phyloP scores from a whole-genome alignment of 2,113 vertebrate genomes.

The Phylloscopus whistleri region DNA sequence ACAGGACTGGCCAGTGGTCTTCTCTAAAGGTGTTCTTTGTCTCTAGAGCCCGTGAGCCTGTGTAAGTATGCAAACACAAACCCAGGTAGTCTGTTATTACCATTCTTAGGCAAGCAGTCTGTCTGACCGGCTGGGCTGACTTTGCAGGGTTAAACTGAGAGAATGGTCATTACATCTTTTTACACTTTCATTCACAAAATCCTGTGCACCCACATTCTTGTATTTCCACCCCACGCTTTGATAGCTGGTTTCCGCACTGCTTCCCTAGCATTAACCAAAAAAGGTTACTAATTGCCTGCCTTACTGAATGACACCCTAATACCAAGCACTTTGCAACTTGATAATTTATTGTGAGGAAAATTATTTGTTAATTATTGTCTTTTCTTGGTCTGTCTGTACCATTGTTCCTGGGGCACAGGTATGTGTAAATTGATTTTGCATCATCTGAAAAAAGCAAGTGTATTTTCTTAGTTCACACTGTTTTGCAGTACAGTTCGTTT shows the following conservation, averaged over 20 bases:
- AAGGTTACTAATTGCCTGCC: background rate
- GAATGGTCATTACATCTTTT: conserved; percentile 30
- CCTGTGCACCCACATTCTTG: conserved; percentile 13
- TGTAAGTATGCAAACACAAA: background rate
- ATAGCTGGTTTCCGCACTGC: background rate
- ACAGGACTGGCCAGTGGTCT: background rate
- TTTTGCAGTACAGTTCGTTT: background rate
- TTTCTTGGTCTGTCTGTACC: background rate
- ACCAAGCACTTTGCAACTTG: background rate
- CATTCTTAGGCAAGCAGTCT: conserved; percentile 26
- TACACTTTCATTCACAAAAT: conserved; percentile 45
- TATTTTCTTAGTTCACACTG: background rate
- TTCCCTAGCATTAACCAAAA: background rate
- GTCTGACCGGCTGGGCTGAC: conserved; percentile 23
- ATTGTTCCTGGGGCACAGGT: background rate
- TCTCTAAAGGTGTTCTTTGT: background rate
- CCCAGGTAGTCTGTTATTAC: conserved; percentile 39
- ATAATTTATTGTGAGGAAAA: background rate
- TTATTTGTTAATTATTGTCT: background rate
- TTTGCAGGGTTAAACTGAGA: background rate
- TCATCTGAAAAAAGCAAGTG: background rate
- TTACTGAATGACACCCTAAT: background rate
- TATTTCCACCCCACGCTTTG: background rate
- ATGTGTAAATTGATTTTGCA: background rate
- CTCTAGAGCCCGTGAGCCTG: background rate